Percentiles rank a stretch among this genome's conserved stretches.
Evolutionary conservation across 2,888 invertebrate species (phyloP).

Genomic region (Lamproptera curius): DNA sequence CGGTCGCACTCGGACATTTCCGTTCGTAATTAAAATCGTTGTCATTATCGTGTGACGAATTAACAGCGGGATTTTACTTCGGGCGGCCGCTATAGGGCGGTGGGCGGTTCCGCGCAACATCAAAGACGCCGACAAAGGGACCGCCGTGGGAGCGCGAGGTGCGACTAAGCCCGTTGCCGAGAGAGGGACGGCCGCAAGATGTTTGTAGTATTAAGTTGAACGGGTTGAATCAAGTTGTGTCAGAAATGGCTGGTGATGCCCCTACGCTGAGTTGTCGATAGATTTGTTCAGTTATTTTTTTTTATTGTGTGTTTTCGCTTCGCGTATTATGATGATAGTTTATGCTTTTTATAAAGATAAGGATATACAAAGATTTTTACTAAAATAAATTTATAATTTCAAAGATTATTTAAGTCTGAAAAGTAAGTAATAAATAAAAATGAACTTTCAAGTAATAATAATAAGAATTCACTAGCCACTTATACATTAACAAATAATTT

Average conservation of each 20-base stretch:
- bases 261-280: too few relatives aligned
- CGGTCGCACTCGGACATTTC: conserved; percentile 15
- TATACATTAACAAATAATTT: too few relatives aligned
- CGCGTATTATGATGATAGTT: too few relatives aligned
- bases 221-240: conserved; percentile 67
- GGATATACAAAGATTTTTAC: too few relatives aligned
- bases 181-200: conserved; percentile 43
- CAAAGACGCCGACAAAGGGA: conserved; percentile 63
- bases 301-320: too few relatives aligned
- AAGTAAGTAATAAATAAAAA: too few relatives aligned
- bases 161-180: conserved; percentile 1
- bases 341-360: too few relatives aligned
- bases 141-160: conserved; percentile 44
- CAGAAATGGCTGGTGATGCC: conserved; percentile 59
- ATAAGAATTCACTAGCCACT: too few relatives aligned
- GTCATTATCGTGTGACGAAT: conserved; percentile 23
- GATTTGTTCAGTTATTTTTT: too few relatives aligned
- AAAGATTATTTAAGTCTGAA: too few relatives aligned
- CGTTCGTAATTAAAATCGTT: conserved; percentile 20
- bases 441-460: too few relatives aligned
- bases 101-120: conserved; percentile 60
- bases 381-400: too few relatives aligned
- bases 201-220: conserved; percentile 68
- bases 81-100: conserved; percentile 31
- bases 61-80: conserved; percentile 6